A percentile compares a stretch with the other conserved stretches of the same genome.
Conservation (phyloP, 2,888 invertebrate genomes). For the Drosophila hamatofila region DNA sequence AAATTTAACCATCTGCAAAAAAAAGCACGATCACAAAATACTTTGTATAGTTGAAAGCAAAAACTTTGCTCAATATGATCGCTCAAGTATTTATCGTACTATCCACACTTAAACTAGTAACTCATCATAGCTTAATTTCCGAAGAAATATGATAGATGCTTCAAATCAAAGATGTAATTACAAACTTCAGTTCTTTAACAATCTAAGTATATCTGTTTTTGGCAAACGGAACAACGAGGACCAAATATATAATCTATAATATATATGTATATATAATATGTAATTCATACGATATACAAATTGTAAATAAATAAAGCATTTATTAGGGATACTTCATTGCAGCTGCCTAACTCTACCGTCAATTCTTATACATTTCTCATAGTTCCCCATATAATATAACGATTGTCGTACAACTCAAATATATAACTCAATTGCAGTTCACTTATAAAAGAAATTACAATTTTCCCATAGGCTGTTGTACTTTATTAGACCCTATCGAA, state of each 20-base stretch:
- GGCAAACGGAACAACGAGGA: not conserved
- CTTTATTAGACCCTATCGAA: conserved; percentile 43
- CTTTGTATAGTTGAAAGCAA: not conserved
- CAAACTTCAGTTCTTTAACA: too few species aligned
- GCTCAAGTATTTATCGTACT: too few species aligned
- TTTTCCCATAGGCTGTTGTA: conserved; percentile 46
- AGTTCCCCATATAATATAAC: not conserved
- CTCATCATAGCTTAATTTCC: too few species aligned
- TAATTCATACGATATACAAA: too few species aligned
- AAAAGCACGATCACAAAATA: too few species aligned
- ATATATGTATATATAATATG: too few species aligned
- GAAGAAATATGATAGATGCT: too few species aligned
- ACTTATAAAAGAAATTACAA: conserved; percentile 2
- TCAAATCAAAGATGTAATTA: too few species aligned
- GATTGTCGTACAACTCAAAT: not conserved
- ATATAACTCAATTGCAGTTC: not conserved
- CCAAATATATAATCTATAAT: not conserved
- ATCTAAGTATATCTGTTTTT: not conserved
- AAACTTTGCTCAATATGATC: too few species aligned
- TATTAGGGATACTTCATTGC: not conserved
- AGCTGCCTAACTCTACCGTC: not conserved
- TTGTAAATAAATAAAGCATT: too few species aligned
- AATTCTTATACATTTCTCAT: not conserved
- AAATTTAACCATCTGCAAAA: too few species aligned
- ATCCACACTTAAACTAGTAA: too few species aligned